A percentile compares a stretch with the other conserved stretches of the same genome.
phyloP scores from a whole-genome alignment of 1,140 invertebrate genomes.

The Achroia grisella region DNA sequence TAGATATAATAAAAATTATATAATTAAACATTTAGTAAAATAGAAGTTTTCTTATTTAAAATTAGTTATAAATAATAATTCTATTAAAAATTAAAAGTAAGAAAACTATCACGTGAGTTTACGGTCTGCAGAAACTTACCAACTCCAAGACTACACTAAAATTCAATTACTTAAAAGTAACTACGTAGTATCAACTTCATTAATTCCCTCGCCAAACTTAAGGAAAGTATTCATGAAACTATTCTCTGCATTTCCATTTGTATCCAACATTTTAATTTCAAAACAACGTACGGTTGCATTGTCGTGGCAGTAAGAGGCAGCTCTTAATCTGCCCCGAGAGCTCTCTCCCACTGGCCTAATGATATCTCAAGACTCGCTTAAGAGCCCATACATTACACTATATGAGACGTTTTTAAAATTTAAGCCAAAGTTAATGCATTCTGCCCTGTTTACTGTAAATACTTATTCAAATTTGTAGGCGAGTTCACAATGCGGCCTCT shows the following conservation, averaged over 20 bases:
- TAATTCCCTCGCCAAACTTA: conserved; percentile 8
- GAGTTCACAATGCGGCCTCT: conserved; percentile 44
- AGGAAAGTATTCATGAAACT: conserved; percentile 2
- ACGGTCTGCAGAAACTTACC: no score
- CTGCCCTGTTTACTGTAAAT: conserved; percentile 64
- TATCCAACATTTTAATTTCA: conserved; percentile 26
- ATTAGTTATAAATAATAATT: no score
- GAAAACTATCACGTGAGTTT: no score
- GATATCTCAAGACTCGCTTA: conserved; percentile 67
- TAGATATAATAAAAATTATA: no score
- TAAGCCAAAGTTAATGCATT: conserved; percentile 69
- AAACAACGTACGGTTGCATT: conserved; percentile 34
- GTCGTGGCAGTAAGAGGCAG: conserved; percentile 28
- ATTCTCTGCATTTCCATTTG: conserved; percentile 5
- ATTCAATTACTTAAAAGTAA: no score
- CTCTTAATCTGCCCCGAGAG: conserved; percentile 54
- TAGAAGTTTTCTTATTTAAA: no score
- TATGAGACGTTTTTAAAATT: conserved; percentile 72
- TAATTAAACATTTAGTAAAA: no score
- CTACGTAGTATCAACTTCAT: conserved; percentile 2
- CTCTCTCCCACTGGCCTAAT: conserved; percentile 54
- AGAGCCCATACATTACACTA: conserved; percentile 66
- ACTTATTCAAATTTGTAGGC: conserved; percentile 69
- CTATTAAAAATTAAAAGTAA: no score
- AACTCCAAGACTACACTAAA: no score